phyloP scores from a whole-genome alignment of 2,888 invertebrate genomes.

The Rhaphigaster nebulosa region DNA sequence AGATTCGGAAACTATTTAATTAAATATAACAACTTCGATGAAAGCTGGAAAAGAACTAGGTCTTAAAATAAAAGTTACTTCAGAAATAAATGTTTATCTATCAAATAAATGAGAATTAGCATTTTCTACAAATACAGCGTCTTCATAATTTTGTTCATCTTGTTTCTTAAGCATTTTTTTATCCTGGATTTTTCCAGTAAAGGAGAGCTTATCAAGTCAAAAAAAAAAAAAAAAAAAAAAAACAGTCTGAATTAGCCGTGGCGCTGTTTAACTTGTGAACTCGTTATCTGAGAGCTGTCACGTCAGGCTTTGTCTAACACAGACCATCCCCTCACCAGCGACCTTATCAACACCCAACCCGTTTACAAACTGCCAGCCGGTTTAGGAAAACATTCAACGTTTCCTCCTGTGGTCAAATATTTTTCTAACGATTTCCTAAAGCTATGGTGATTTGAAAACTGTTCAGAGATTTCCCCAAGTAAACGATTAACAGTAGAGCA shows the following conservation, averaged over 20 bases:
- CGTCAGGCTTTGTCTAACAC: conserved; percentile 37
- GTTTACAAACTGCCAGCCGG: neutral
- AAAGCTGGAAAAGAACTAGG: too few species aligned
- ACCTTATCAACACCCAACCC: conserved; percentile 26
- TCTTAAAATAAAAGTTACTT: too few species aligned
- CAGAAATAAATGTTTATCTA: too few species aligned
- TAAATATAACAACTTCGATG: too few species aligned
- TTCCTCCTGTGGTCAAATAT: conserved; percentile 6
- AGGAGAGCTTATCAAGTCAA: neutral
- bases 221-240: conserved; percentile 8
- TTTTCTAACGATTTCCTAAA: neutral
- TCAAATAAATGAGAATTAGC: too few species aligned
- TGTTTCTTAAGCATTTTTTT: neutral
- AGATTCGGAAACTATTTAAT: too few species aligned
- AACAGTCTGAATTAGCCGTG: neutral
- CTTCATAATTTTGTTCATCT: too few species aligned
- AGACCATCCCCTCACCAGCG: neutral
- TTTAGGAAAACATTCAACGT: conserved; percentile 21
- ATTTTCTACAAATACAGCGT: too few species aligned
- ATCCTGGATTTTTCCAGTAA: neutral
- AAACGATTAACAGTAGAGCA: neutral
- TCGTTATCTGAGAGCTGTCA: conserved; percentile 30
- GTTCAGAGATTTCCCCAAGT: neutral
- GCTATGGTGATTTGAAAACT: neutral
- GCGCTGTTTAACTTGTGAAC: conserved; percentile 11